phyloP scores from a whole-genome alignment of 37 sponge, comb jelly and placozoan species.

The Theonella swinhoei region DNA sequence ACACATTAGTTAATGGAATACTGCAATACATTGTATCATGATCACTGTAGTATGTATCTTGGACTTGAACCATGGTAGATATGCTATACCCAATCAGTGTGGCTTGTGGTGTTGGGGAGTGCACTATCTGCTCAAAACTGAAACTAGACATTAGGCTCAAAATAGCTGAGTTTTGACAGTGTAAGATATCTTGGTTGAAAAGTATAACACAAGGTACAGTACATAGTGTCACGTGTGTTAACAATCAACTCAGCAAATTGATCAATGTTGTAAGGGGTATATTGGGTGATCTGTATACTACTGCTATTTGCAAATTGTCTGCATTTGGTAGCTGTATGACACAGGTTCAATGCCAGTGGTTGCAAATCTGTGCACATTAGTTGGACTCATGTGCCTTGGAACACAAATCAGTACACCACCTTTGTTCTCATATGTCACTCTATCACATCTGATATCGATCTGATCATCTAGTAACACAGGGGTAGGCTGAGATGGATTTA shows the following conservation, averaged over 20 bases:
- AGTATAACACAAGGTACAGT: slow-evolving; percentile 1
- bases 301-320: background rate
- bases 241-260: background rate
- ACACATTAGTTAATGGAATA: background rate
- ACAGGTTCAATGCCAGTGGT: slow-evolving; percentile 24
- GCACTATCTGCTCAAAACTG: slow-evolving; percentile 5
- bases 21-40: slow-evolving; percentile 20
- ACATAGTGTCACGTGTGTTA: background rate
- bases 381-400: background rate
- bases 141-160: too few species aligned
- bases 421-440: too few species aligned
- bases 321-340: background rate
- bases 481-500: too few species aligned
- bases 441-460: too few species aligned
- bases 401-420: too few species aligned
- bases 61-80: background rate
- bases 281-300: slow-evolving; percentile 31
- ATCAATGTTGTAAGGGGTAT: background rate
- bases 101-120: slow-evolving; percentile 1
- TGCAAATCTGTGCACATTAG: background rate
- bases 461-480: too few species aligned
- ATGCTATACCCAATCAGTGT: slow-evolving; percentile 12
- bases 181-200: slow-evolving; percentile 41
- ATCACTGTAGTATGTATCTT: slow-evolving; percentile 30
- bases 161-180: too few species aligned